A percentile compares a stretch with the other conserved stretches of the same genome.
Conservation (phyloP, 2,888 invertebrate genomes). For the Amphipyra tragopoginis region DNA sequence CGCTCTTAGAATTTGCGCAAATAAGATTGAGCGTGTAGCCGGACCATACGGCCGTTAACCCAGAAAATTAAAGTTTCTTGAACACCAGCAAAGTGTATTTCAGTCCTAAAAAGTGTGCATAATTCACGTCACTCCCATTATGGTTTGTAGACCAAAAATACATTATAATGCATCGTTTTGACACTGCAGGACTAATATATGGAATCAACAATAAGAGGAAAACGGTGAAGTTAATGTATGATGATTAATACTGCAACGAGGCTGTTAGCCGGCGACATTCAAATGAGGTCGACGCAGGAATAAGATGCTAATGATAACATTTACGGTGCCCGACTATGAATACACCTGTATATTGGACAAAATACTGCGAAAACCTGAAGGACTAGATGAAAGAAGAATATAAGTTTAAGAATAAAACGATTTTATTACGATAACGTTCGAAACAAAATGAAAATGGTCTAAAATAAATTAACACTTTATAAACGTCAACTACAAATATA, state of each 20-base stretch:
- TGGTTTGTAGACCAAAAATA: neutral
- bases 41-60: no score
- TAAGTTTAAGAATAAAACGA: no score
- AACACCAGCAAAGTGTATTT: neutral
- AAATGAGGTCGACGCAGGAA: slow-evolving; percentile 41
- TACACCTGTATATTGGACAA: neutral
- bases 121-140: neutral
- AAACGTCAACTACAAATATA: no score
- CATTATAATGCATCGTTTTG: slow-evolving; percentile 17
- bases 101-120: neutral
- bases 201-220: slow-evolving; percentile 46
- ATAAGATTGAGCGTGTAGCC: no score
- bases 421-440: no score
- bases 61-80: neutral
- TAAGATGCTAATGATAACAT: slow-evolving; percentile 37
- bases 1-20: no score
- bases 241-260: slow-evolving; percentile 47
- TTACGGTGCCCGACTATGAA: slow-evolving; percentile 4
- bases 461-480: no score
- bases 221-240: slow-evolving; percentile 54
- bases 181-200: slow-evolving; percentile 13
- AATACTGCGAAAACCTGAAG: neutral
- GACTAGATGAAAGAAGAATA: no score
- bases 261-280: slow-evolving; percentile 40
- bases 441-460: no score